Base-by-base conservation (phyloP, 2,113 vertebrate species). In the Megalops atlanticus region DNA sequence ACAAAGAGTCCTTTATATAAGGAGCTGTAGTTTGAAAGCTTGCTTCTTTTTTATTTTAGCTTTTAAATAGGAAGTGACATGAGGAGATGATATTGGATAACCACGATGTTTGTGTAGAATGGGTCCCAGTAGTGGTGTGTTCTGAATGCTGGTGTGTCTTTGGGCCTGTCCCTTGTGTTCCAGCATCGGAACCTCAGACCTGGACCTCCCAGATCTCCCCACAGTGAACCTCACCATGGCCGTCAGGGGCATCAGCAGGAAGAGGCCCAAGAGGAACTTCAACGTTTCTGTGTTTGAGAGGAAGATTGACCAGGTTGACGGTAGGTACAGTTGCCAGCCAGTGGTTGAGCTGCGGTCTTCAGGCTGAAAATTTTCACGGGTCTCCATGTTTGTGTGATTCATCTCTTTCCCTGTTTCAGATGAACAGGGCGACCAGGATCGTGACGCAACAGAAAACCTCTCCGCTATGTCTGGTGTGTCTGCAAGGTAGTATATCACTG, bases 181-280 rank as follows among this genome's bases (percentile, higher is more conserved):
- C 58, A 95, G 94, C 74, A 85, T 86, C 41, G 92, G 89, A 39
- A 78, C 89, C 18, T 92, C 89, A 6, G 86, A 79, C 14, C 78
- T 92, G 69, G 92, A 93, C 45, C 82, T 95, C 45, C 85, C 92
- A 36, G 91, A 94, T 74, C 15, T 94, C 70, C 91, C 92, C 0
- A 74, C 90, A 38, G 88, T 77, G n/a, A 81, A 79, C 0, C 41
- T 12, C 27, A 52, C 40, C 8, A 91, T 80, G 47, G 49, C 58
- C 0, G 71, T 40, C 27, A 91, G 88, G 43, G 84, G 89, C 5
- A 89, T 93, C 76, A 89, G 81, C 80, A 85, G 91, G 45, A 91
- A 92, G 82, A 82, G 92, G 47, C 88, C 83, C 1, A 85, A 70
- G 8, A 84, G 70, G 31, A 91, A 81, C 83, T 68, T 92, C 0